These are phyloP conservation scores for Dryobotodes eremita DNA, from an alignment of 2,888 invertebrate species.

Conservation along the genomic window DNA sequence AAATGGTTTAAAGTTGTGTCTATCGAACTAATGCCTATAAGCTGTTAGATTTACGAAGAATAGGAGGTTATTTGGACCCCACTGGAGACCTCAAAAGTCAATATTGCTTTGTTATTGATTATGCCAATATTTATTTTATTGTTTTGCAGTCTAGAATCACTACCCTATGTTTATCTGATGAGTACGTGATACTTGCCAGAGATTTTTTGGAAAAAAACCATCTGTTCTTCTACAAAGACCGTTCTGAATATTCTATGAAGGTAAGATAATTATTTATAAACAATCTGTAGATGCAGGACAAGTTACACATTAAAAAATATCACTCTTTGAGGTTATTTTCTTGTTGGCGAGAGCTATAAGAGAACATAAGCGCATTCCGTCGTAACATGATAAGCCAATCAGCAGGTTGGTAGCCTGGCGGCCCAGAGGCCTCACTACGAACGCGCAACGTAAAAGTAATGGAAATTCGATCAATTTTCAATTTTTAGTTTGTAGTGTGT, in stretches of 20 bases:
- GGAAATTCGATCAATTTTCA: not conserved
- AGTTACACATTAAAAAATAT: not conserved
- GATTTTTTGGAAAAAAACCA: constrained; percentile 30
- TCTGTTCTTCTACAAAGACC: constrained; percentile 34
- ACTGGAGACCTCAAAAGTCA: too few relatives aligned
- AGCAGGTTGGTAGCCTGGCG: not conserved
- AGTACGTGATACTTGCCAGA: not conserved
- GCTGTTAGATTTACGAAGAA: not conserved
- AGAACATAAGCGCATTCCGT: not conserved
- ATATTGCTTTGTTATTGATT: not conserved
- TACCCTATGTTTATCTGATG: constrained; percentile 24
- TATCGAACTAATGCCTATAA: not conserved
- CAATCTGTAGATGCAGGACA: not conserved
- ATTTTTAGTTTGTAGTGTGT: not conserved
- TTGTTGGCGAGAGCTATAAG: not conserved
- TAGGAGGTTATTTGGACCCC: not conserved
- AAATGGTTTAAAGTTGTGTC: not conserved
- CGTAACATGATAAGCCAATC: not conserved
- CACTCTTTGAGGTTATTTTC: not conserved
- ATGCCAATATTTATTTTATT: not conserved
- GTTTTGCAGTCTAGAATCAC: constrained; percentile 33
- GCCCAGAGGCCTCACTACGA: not conserved
- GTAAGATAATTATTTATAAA: constrained; percentile 4
- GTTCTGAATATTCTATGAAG: constrained; percentile 39
- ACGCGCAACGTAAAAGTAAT: not conserved